Percentiles rank a stretch among this genome's conserved stretches.
Evolutionary conservation across 2,113 vertebrate species (phyloP).

Genomic region (Psilopsiagon aymara): DNA sequence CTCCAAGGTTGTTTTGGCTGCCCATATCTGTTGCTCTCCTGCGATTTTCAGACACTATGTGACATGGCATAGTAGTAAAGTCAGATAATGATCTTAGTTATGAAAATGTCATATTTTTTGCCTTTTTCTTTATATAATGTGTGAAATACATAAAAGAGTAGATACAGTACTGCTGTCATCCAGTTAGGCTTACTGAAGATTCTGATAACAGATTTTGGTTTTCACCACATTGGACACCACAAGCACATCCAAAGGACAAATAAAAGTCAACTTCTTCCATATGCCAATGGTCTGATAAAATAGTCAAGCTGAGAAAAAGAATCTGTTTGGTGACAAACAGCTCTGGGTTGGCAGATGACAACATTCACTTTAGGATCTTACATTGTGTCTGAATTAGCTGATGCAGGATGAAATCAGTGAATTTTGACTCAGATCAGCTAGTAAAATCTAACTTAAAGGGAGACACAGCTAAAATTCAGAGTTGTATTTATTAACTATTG

Average conservation of each 20-base stretch:
- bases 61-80: background rate
- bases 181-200: background rate
- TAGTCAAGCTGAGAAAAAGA: background rate
- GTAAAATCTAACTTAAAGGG: background rate
- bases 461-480: background rate
- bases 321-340: background rate
- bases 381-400: background rate
- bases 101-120: background rate
- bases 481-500: background rate
- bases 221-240: background rate
- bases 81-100: background rate
- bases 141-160: background rate
- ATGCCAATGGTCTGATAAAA: background rate
- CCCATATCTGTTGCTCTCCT: background rate
- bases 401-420: background rate
- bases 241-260: background rate
- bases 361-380: background rate
- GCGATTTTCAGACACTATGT: accelerated
- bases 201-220: background rate
- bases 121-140: background rate
- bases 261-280: background rate
- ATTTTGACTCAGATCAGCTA: background rate
- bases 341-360: background rate
- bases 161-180: background rate
- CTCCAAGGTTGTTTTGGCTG: background rate